Evolutionary conservation across 1,140 invertebrate genomes (phyloP).

Genomic region (Leguminivora glycinivorella): DNA sequence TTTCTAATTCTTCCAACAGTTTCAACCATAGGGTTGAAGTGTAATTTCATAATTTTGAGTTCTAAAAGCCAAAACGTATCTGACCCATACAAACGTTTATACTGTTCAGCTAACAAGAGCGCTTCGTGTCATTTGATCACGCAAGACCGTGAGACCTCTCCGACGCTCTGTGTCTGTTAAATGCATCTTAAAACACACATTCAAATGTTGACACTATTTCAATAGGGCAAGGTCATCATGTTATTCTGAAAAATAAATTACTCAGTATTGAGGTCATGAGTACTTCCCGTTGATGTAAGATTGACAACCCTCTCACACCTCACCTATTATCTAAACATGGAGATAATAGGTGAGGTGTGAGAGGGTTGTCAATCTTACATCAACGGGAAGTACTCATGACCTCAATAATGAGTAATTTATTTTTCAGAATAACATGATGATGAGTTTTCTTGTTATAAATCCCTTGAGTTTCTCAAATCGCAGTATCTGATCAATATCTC

Average conservation of each 20-base stretch:
- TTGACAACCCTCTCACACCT: background rate
- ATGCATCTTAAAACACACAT: background rate
- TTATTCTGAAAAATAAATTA: background rate
- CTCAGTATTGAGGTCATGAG: background rate
- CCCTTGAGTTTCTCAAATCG: too few species aligned
- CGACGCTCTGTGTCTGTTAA: background rate
- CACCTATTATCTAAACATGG: too few species aligned
- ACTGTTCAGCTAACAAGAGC: background rate
- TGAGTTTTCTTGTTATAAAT: background rate
- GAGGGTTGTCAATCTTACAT: background rate
- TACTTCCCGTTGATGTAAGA: background rate
- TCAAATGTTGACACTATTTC: background rate
- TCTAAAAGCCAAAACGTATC: background rate
- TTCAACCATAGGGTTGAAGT: too few species aligned
- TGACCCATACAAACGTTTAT: background rate
- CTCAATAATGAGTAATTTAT: background rate
- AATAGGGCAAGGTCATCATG: background rate
- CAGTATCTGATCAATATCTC: too few species aligned
- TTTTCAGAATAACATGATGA: background rate
- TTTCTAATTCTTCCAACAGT: too few species aligned
- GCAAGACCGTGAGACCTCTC: background rate
- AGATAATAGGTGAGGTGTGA: background rate
- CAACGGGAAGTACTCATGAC: background rate
- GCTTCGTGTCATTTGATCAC: constrained; percentile 14
- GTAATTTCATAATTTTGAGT: background rate